phyloP scores from a whole-genome alignment of 2,888 invertebrate genomes.

The Hyposoter didymator region DNA sequence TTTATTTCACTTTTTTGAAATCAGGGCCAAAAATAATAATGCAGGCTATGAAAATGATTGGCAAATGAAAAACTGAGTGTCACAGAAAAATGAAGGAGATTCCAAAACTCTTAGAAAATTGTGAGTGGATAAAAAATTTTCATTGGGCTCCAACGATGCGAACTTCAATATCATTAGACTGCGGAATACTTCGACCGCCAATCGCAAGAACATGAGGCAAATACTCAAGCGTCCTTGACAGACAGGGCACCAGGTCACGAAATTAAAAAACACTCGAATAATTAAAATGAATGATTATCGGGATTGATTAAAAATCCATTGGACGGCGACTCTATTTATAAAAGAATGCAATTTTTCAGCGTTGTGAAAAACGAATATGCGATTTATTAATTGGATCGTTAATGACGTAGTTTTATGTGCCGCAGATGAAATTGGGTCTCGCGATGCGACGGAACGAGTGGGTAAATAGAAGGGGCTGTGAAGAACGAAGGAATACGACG shows the following conservation, averaged over 20 bases:
- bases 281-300: neutral
- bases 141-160: too few species aligned
- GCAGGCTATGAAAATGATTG: too few species aligned
- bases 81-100: too few species aligned
- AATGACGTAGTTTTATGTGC: neutral
- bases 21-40: too few species aligned
- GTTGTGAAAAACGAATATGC: neutral
- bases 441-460: neutral
- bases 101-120: too few species aligned
- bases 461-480: neutral
- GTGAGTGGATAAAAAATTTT: too few species aligned
- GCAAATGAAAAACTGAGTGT: too few species aligned
- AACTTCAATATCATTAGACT: too few species aligned
- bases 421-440: neutral
- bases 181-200: neutral
- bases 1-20: too few species aligned
- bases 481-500: constrained; percentile 1
- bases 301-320: neutral
- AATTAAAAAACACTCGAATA: too few species aligned
- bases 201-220: constrained; percentile 56
- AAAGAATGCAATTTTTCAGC: neutral
- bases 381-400: neutral
- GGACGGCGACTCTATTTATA: neutral
- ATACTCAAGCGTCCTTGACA: constrained; percentile 71
- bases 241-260: constrained; percentile 42